These are phyloP conservation scores for Anhinga anhinga DNA, from an alignment of 2,113 vertebrate species.

Conservation along the genomic window DNA sequence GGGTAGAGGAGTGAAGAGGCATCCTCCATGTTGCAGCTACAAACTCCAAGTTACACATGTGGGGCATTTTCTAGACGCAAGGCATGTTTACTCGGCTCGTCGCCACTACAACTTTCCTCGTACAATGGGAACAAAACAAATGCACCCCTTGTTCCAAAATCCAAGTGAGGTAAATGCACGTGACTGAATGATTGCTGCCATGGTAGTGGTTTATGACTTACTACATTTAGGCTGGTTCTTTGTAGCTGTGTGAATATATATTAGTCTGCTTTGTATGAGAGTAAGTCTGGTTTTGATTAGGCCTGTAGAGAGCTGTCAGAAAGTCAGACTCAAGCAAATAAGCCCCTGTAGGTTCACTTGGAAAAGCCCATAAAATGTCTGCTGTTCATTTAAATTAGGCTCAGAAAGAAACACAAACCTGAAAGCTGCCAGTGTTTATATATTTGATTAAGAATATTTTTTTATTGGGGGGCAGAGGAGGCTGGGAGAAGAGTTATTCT, in stretches of 20 bases:
- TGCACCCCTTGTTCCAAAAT: slow-evolving; percentile 13
- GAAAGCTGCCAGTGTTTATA: slow-evolving; percentile 56
- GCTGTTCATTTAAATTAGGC: slow-evolving; percentile 56
- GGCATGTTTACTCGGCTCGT: not conserved
- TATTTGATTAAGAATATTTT: slow-evolving; percentile 51
- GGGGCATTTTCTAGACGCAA: not conserved
- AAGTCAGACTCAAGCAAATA: slow-evolving; percentile 50
- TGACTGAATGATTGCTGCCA: not conserved
- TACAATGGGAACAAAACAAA: not conserved
- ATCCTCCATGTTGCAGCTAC: not conserved
- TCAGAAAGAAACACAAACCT: slow-evolving; percentile 64
- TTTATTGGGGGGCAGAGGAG: slow-evolving; percentile 5
- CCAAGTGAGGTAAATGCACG: not conserved
- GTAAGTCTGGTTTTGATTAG: slow-evolving; percentile 74
- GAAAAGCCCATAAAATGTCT: slow-evolving; percentile 64
- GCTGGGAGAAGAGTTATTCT: not conserved
- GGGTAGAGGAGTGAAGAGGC: not conserved
- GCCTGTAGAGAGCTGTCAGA: slow-evolving; percentile 40
- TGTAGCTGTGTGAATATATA: slow-evolving; percentile 32
- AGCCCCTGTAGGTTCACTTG: slow-evolving; percentile 63
- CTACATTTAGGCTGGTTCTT: slow-evolving; percentile 46
- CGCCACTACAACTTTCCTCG: not conserved
- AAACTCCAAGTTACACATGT: not conserved
- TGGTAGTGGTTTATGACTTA: slow-evolving; percentile 34
- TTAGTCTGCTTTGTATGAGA: slow-evolving; percentile 37